Conservation (phyloP, 2,113 vertebrate species). For the Muntiacus reevesi region DNA sequence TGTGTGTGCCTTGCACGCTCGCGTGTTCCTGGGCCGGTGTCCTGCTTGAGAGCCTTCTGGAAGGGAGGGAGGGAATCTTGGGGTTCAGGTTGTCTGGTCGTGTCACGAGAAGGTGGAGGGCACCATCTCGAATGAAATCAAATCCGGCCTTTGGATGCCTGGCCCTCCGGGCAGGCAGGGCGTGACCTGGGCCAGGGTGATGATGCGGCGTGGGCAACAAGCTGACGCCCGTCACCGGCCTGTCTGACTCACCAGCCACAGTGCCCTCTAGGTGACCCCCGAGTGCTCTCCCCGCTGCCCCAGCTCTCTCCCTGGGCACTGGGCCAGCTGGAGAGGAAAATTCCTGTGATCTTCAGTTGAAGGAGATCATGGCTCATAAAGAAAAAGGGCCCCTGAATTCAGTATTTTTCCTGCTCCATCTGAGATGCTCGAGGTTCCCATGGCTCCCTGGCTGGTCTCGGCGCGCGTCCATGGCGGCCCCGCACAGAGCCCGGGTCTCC, state of each 20-base stretch:
- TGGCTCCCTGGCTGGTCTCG: background rate
- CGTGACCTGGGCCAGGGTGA: background rate
- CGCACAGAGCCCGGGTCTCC: background rate
- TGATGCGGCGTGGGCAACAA: background rate
- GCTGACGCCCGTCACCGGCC: background rate
- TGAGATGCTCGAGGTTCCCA: fast-evolving
- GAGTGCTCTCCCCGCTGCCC: background rate
- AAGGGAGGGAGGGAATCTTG: background rate
- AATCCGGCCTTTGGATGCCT: background rate
- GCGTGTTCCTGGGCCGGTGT: background rate
- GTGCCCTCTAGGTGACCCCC: conserved; percentile 25
- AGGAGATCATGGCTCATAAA: background rate
- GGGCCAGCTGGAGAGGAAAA: conserved; percentile 57
- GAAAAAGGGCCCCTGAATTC: background rate
- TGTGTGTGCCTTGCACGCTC: fast-evolving
- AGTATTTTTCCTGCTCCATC: background rate
- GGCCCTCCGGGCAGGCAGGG: background rate
- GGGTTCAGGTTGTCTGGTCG: background rate
- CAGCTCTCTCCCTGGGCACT: background rate
- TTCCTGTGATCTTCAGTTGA: conserved; percentile 14
- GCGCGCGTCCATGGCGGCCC: background rate
- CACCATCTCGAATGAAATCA: conserved; percentile 42
- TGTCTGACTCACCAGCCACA: background rate
- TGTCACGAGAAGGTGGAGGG: background rate
- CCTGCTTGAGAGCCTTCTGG: conserved; percentile 25